Percentiles rank a stretch among this genome's conserved stretches.
Conservation (phyloP, 2,888 invertebrate species). For the Papilio gigon region DNA sequence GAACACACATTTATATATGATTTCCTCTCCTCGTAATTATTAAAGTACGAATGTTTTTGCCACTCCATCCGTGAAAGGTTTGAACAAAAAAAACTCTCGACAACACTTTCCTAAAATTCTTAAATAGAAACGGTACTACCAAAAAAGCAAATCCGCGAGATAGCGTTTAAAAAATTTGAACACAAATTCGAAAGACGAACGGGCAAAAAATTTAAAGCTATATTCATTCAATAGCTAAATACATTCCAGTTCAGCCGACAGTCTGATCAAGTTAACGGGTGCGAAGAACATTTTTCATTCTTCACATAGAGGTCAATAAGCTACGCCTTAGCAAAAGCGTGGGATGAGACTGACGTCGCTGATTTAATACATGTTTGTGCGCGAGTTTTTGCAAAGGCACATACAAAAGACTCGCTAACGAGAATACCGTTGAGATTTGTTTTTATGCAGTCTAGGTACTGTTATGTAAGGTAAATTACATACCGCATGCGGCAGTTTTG, state of each 20-base stretch:
- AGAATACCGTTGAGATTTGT: constrained; percentile 53
- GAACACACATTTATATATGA: background rate
- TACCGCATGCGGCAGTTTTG: constrained; percentile 42
- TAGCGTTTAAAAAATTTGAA: constrained; percentile 17
- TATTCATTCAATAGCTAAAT: constrained; percentile 24
- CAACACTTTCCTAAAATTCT: background rate
- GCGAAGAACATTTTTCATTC: constrained; percentile 46
- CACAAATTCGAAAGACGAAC: background rate
- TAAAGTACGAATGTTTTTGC: background rate
- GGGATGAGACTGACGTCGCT: constrained; percentile 61
- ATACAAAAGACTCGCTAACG: constrained; percentile 49
- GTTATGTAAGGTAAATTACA: constrained; percentile 48
- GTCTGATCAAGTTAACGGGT: constrained; percentile 34
- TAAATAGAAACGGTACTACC: constrained; percentile 5
- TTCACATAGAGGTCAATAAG: constrained; percentile 61
- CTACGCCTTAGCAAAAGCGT: constrained; percentile 63
- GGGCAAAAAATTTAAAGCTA: constrained; percentile 5
- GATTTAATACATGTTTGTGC: constrained; percentile 52
- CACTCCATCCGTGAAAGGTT: constrained; percentile 10
- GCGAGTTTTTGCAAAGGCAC: constrained; percentile 52
- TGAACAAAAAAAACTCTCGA: background rate
- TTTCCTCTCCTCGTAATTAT: background rate
- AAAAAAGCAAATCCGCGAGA: constrained; percentile 10
- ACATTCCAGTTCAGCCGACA: constrained; percentile 17
- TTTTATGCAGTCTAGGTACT: constrained; percentile 47